These are phyloP conservation scores for Elgaria multicarinata DNA, from an alignment of 2,113 vertebrate genomes.

Conservation along the genomic window DNA sequence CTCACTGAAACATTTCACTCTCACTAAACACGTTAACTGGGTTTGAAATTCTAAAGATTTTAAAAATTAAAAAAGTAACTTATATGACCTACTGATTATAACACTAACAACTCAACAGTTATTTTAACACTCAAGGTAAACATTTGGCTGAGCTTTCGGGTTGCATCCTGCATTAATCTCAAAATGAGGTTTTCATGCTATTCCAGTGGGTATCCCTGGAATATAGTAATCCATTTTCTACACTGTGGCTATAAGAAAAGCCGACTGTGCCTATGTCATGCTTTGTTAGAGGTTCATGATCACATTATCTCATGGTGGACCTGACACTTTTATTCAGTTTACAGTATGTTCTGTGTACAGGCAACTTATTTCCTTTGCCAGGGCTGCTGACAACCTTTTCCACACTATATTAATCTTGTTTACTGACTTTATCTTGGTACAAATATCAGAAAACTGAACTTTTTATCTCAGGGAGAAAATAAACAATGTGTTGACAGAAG, in stretches of 20 bases:
- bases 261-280: slow-evolving; percentile 90
- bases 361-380: slow-evolving; percentile 93
- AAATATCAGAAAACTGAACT: slow-evolving; percentile 93
- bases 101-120: slow-evolving; percentile 39
- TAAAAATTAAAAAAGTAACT: slow-evolving; percentile 36
- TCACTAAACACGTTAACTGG: not conserved
- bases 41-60: slow-evolving; percentile 6
- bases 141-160: slow-evolving; percentile 64
- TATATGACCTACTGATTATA: slow-evolving; percentile 34
- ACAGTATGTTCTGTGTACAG: slow-evolving; percentile 90
- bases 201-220: slow-evolving; percentile 81
- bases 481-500: slow-evolving; percentile 89
- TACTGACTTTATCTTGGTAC: slow-evolving; percentile 96
- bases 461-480: slow-evolving; percentile 87
- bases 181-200: slow-evolving; percentile 82
- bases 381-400: slow-evolving; percentile 96
- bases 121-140: slow-evolving; percentile 60
- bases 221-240: slow-evolving; percentile 97
- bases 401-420: slow-evolving; percentile 99
- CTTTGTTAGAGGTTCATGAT: slow-evolving; percentile 97
- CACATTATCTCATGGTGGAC: slow-evolving; percentile 96
- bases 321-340: slow-evolving; percentile 99
- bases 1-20: not conserved
- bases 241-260: slow-evolving; percentile 87
- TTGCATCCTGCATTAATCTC: slow-evolving; percentile 78